Evolutionary conservation across 37 sponge, comb jelly and placozoan species (phyloP).

Genomic region (Beroe forskalii): DNA sequence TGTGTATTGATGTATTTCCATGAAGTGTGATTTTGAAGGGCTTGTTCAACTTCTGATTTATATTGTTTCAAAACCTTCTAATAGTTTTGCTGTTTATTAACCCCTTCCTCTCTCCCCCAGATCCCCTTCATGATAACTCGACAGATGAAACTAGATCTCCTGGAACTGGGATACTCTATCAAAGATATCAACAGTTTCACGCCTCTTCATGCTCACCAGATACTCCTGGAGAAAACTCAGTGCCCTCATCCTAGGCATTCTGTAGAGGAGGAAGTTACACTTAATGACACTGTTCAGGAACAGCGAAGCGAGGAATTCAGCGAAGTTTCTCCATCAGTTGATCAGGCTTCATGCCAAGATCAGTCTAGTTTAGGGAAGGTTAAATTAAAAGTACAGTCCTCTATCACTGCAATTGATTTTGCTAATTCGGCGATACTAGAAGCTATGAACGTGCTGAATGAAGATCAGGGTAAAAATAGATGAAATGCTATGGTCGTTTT

Average conservation of each 20-base stretch:
- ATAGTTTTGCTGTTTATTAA: no score
- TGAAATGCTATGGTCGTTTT: no score
- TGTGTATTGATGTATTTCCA: no score
- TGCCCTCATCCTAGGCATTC: background rate
- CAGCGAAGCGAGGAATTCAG: background rate
- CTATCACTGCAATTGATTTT: background rate
- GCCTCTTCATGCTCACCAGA: slow-evolving; percentile 29
- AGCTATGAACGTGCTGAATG: background rate
- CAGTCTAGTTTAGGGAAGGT: slow-evolving; percentile 19
- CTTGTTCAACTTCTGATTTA: no score
- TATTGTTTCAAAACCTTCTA: no score
- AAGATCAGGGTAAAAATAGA: no score
- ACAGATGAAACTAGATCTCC: slow-evolving; percentile 20
- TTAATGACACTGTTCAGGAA: background rate
- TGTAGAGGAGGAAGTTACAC: background rate
- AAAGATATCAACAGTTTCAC: slow-evolving; percentile 21
- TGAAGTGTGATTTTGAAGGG: no score
- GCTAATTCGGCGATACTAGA: background rate
- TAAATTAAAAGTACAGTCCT: background rate
- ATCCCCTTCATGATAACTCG: slow-evolving; percentile 29
- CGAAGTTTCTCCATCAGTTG: no score
- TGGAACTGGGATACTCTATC: background rate
- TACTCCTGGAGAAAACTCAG: background rate
- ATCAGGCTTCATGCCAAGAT: no score
- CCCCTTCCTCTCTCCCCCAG: background rate